phyloP scores from a whole-genome alignment of 2,113 vertebrate species.

The Hucho hucho region DNA sequence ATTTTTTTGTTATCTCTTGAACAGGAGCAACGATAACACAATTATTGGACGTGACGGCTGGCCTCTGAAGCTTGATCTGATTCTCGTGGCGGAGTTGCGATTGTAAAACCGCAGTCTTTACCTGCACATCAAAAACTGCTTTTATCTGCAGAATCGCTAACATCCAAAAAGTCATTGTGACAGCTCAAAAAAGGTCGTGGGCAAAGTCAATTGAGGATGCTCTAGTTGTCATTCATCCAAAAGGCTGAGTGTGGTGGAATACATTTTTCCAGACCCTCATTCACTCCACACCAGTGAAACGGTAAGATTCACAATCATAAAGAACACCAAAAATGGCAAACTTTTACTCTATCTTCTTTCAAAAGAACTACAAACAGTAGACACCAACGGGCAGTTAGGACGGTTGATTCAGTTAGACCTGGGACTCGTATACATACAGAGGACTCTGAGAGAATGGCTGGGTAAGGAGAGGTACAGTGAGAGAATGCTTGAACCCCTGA shows the following conservation, averaged over 20 bases:
- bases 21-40: constrained; percentile 18
- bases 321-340: not conserved
- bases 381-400: too few relatives aligned
- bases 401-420: too few relatives aligned
- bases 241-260: too few relatives aligned
- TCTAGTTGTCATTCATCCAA: not conserved
- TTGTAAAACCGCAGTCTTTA: constrained; percentile 3
- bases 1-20: constrained; percentile 17
- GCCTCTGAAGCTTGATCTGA: constrained; percentile 27
- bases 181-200: constrained; percentile 2
- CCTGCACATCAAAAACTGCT: constrained; percentile 20
- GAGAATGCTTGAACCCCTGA: constrained; percentile 10
- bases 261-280: too few relatives aligned
- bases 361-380: too few relatives aligned
- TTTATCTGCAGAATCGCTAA: constrained; percentile 9
- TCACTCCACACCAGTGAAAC: not conserved
- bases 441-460: too few relatives aligned
- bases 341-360: too few relatives aligned
- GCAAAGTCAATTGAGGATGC: not conserved
- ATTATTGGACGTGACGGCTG: constrained; percentile 22
- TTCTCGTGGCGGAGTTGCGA: not conserved
- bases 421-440: too few relatives aligned
- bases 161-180: constrained; percentile 20
- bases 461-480: too few relatives aligned
- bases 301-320: not conserved